Evolutionary conservation across 1,140 invertebrate species (phyloP).

Genomic region (Platyura marginata): DNA sequence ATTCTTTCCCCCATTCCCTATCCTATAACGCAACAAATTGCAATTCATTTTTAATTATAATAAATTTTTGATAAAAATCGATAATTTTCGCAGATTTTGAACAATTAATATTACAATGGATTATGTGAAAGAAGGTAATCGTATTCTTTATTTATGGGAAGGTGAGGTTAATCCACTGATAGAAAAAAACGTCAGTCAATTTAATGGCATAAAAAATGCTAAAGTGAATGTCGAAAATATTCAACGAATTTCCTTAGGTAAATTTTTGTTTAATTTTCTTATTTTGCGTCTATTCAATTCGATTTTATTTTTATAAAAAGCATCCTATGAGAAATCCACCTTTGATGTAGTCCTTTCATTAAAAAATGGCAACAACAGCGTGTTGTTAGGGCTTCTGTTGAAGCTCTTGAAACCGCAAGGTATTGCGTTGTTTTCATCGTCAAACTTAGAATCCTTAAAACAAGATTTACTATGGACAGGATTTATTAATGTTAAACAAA

Average conservation of each 20-base stretch:
- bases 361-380: background rate
- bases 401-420: background rate
- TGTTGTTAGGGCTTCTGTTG: background rate
- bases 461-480: background rate
- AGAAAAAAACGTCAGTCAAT: background rate
- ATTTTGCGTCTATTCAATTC: background rate
- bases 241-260: background rate
- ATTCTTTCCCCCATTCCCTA: too few species aligned
- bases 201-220: background rate
- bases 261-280: background rate
- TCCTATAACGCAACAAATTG: too few species aligned
- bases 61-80: too few species aligned
- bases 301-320: background rate
- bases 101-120: background rate
- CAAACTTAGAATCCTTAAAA: background rate
- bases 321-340: background rate
- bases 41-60: too few species aligned
- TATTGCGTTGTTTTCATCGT: background rate
- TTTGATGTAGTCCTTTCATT: background rate
- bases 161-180: background rate
- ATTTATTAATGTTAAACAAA: background rate
- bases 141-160: background rate
- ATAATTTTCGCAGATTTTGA: too few species aligned
- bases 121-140: background rate
- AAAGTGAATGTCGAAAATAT: background rate